Evolutionary conservation across 2,113 vertebrate genomes (phyloP).

Genomic region (Gorsachius goisagi): DNA sequence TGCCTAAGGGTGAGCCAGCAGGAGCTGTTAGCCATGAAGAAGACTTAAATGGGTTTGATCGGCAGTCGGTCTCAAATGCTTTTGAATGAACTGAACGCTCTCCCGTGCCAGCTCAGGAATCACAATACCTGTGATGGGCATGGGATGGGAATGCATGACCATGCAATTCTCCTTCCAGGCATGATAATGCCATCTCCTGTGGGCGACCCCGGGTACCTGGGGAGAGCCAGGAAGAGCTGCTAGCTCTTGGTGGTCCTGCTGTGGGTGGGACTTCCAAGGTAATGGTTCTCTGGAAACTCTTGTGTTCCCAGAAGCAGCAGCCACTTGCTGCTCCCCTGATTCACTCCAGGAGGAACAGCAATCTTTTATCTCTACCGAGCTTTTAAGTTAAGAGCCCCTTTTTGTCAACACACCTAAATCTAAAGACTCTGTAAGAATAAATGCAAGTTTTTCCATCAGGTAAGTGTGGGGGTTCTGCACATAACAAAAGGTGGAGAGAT

Average conservation of each 20-base stretch:
- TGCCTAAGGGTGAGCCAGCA: background rate
- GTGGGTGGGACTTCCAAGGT: background rate
- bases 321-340: background rate
- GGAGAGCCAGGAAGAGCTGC: background rate
- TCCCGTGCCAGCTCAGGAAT: too few relatives aligned
- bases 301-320: background rate
- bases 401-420: background rate
- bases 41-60: accelerated
- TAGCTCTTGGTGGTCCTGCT: background rate
- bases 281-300: background rate
- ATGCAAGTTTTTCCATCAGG: background rate
- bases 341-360: background rate
- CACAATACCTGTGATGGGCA: background rate
- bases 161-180: background rate
- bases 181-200: background rate
- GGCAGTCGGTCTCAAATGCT: accelerated
- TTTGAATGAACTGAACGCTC: background rate
- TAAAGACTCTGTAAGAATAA: background rate
- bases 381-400: background rate
- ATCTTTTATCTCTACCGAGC: background rate
- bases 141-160: background rate
- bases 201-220: background rate
- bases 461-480: accelerated
- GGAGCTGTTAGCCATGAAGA: background rate
- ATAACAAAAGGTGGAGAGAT: background rate